Evolutionary conservation across 2,797 vertebrate genomes (phyloP).

Genomic region (Arvicola amphibius): DNA sequence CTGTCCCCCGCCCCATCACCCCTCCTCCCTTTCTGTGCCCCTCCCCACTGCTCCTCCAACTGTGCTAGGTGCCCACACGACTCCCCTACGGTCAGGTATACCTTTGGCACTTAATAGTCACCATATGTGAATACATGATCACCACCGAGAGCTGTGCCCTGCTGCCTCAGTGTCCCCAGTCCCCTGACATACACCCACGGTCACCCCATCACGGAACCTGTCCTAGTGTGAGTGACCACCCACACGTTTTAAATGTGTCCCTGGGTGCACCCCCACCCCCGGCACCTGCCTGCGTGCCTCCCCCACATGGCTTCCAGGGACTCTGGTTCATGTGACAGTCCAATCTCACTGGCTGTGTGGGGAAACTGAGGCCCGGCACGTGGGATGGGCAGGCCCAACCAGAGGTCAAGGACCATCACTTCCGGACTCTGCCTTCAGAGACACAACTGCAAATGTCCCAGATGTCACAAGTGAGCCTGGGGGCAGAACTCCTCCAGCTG

Average conservation of each 20-base stretch:
- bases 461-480: no score
- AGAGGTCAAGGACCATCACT: neutral
- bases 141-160: neutral
- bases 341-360: neutral
- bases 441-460: neutral
- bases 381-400: neutral
- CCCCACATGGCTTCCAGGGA: neutral
- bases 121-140: neutral
- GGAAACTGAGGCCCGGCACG: neutral
- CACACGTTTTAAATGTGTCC: neutral
- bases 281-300: neutral
- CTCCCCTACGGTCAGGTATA: neutral
- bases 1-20: fast-evolving
- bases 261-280: neutral
- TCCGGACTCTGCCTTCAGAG: neutral
- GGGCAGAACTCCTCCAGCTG: neutral
- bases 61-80: neutral
- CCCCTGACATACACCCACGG: neutral
- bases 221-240: neutral
- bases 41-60: neutral
- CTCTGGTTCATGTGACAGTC: no score
- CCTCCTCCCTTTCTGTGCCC: fast-evolving
- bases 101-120: neutral
- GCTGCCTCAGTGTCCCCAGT: neutral
- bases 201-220: neutral